Evolutionary conservation across 2,113 vertebrate species (phyloP).

Genomic region (Nycticryphes semicollaris): DNA sequence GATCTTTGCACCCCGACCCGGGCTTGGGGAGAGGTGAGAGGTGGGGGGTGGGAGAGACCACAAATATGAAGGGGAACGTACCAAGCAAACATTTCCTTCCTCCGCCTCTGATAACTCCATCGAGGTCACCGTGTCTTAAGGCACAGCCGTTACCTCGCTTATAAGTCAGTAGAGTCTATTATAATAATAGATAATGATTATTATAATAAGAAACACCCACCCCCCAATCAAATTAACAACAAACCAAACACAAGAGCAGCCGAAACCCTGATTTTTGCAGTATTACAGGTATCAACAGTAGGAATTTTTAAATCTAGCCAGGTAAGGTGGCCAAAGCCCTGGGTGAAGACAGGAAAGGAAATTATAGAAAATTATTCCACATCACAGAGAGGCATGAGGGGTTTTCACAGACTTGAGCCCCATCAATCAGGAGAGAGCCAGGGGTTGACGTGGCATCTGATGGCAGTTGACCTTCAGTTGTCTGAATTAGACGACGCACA

Average conservation of each 20-base stretch:
- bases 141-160: neutral
- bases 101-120: neutral
- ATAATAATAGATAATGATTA: neutral
- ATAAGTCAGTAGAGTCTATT: neutral
- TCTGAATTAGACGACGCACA: neutral
- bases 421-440: neutral
- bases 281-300: fast-evolving
- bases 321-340: neutral
- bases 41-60: neutral
- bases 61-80: neutral
- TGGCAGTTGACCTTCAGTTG: neutral
- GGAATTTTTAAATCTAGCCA: neutral
- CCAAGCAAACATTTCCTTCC: neutral
- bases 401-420: neutral
- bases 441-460: neutral
- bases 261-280: neutral
- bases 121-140: fast-evolving
- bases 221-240: neutral
- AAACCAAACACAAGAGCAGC: neutral
- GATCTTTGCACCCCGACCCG: neutral
- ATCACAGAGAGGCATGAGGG: neutral
- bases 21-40: neutral
- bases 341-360: neutral
- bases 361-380: neutral
- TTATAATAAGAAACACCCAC: fast-evolving